phyloP scores from a whole-genome alignment of 2,888 invertebrate genomes.

The Acronicta aceris region DNA sequence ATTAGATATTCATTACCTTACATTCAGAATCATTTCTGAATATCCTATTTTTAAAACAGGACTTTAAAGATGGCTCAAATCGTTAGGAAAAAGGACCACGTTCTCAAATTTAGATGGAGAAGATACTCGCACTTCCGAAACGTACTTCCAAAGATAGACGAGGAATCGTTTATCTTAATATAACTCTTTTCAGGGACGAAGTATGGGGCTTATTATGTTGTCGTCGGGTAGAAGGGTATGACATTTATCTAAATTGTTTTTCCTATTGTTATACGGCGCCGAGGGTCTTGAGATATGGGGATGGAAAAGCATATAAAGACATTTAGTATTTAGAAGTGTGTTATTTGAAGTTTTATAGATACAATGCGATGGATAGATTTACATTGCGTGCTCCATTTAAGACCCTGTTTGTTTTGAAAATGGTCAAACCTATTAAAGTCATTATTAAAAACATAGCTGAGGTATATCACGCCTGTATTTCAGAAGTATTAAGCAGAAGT shows the following conservation, averaged over 20 bases:
- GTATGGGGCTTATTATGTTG: slow-evolving; percentile 44
- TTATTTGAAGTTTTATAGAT: slow-evolving; percentile 17
- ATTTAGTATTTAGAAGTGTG: slow-evolving; percentile 30
- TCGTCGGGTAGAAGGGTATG: slow-evolving; percentile 52
- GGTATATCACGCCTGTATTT: too few species aligned
- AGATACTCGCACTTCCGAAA: slow-evolving; percentile 34
- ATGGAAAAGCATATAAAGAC: slow-evolving; percentile 39
- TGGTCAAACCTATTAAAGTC: too few species aligned
- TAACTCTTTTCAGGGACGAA: slow-evolving; percentile 32
- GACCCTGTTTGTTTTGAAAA: too few species aligned
- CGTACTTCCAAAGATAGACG: slow-evolving; percentile 23
- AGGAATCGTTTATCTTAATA: slow-evolving; percentile 38
- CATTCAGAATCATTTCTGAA: background rate
- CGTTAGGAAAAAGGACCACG: slow-evolving; percentile 1
- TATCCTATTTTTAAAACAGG: background rate
- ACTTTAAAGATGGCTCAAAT: background rate
- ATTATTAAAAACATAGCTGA: too few species aligned
- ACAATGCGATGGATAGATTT: background rate
- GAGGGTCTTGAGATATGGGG: slow-evolving; percentile 36
- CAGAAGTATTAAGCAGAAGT: too few species aligned
- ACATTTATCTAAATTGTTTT: slow-evolving; percentile 57
- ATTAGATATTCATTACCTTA: too few species aligned
- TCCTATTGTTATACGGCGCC: slow-evolving; percentile 45
- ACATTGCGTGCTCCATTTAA: too few species aligned
- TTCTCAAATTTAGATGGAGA: slow-evolving; percentile 35